A percentile compares a stretch with the other conserved stretches of the same genome.
These are phyloP conservation scores for Liasis olivaceus DNA, from an alignment of 2,797 vertebrate species.

Conservation along the genomic window DNA sequence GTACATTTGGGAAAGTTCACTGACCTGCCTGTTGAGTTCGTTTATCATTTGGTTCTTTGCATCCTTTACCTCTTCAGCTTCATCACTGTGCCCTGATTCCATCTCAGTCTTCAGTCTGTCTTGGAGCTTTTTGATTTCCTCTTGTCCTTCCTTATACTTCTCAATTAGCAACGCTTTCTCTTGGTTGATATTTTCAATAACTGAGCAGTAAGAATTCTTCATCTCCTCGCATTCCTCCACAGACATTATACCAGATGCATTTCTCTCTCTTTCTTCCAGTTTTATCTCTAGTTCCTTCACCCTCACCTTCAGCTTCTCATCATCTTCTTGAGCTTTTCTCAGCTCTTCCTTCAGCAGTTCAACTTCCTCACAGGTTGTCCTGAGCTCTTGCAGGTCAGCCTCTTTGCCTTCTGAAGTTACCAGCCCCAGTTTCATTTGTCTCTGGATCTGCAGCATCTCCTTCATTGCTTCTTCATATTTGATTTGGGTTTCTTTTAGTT, in stretches of 20 bases:
- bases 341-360: constrained; percentile 80
- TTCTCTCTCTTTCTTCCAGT: constrained; percentile 73
- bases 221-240: constrained; percentile 80
- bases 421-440: constrained; percentile 66
- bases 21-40: constrained; percentile 86
- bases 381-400: constrained; percentile 61
- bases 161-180: constrained; percentile 80
- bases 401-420: constrained; percentile 60
- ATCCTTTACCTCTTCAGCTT: constrained; percentile 85
- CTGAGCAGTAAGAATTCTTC: constrained; percentile 74
- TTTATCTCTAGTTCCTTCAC: constrained; percentile 81
- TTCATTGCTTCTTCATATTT: constrained; percentile 81
- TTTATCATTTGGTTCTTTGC: constrained; percentile 79
- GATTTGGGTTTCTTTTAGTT: constrained; percentile 83
- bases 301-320: constrained; percentile 73
- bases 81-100: constrained; percentile 80
- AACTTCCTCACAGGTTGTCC: constrained; percentile 75
- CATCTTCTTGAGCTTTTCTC: constrained; percentile 76
- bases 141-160: constrained; percentile 88
- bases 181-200: constrained; percentile 80
- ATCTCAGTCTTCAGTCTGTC: constrained; percentile 84
- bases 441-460: constrained; percentile 80
- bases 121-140: constrained; percentile 89
- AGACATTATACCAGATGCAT: constrained; percentile 35
- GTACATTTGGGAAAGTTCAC: constrained; percentile 89